Conservation (phyloP, 2,797 vertebrate genomes). For the Yasuhikotakia modesta region DNA sequence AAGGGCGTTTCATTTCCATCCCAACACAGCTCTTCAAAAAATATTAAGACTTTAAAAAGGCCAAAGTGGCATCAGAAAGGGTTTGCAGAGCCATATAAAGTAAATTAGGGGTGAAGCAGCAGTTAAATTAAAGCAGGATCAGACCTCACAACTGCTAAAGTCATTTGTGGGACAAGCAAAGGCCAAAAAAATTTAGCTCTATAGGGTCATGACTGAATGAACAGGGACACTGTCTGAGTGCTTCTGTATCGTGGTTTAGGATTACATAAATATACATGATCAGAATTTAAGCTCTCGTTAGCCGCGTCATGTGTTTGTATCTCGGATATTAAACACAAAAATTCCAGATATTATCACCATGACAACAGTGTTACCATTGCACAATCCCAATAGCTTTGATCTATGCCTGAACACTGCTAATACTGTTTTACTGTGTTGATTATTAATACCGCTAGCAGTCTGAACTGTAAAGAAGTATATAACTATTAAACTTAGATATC, state of each 20-base stretch:
- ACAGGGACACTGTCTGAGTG: constrained; percentile 30
- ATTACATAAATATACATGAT: constrained; percentile 22
- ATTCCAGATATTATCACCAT: not conserved
- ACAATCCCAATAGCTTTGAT: not conserved
- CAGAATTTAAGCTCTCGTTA: not conserved
- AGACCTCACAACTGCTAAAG: constrained; percentile 58
- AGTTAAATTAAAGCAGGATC: constrained; percentile 54
- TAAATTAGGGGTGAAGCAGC: constrained; percentile 54
- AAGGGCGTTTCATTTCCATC: constrained; percentile 44
- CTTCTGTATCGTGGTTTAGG: constrained; percentile 13
- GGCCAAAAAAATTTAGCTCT: constrained; percentile 47
- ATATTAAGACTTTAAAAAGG: constrained; percentile 56
- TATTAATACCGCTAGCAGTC: not conserved
- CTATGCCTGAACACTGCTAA: not conserved
- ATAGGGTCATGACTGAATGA: constrained; percentile 34
- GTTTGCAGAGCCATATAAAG: constrained; percentile 54
- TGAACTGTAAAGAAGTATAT: not conserved
- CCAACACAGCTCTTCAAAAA: too few relatives aligned
- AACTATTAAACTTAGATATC: not conserved
- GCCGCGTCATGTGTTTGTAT: not conserved
- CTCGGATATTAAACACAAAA: not conserved
- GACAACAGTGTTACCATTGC: not conserved
- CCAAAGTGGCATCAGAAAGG: constrained; percentile 46
- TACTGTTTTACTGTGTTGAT: not conserved
- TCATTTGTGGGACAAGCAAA: constrained; percentile 54